A percentile compares a stretch with the other conserved stretches of the same genome.
These are phyloP conservation scores for Callinectes sapidus DNA, from an alignment of 2,888 invertebrate species.

Conservation along the genomic window DNA sequence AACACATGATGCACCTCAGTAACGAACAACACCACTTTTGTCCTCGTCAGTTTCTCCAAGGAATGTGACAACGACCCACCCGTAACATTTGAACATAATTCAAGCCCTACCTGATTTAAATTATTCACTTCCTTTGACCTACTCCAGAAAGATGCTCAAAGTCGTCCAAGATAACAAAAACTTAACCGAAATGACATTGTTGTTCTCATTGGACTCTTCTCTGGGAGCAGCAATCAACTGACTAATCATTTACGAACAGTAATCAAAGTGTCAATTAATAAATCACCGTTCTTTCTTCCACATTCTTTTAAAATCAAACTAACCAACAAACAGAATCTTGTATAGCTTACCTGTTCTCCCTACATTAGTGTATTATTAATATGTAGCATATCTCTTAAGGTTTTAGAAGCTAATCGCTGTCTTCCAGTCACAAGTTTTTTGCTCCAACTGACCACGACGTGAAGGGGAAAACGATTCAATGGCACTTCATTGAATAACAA, in stretches of 20 bases:
- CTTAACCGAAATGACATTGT: not conserved
- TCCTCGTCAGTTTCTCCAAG: too few species aligned
- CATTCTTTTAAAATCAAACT: not conserved
- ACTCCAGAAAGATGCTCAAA: not conserved
- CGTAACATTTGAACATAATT: too few species aligned
- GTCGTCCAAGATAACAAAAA: not conserved
- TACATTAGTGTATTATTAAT: not conserved
- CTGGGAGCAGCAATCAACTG: too few species aligned
- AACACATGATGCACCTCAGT: not conserved
- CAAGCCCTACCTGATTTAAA: too few species aligned
- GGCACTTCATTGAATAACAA: not conserved
- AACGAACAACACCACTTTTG: too few species aligned
- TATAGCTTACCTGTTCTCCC: not conserved
- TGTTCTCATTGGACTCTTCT: not conserved
- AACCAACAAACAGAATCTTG: not conserved
- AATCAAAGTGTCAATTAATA: too few species aligned
- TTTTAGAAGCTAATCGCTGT: not conserved
- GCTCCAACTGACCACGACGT: not conserved
- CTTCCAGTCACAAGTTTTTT: not conserved
- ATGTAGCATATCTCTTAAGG: not conserved
- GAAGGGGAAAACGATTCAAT: not conserved
- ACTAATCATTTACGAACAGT: too few species aligned
- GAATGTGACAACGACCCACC: too few species aligned
- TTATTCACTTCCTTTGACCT: too few species aligned
- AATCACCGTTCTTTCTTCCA: too few species aligned